Evolutionary conservation across 2,113 vertebrate species (phyloP).

Genomic region (Prunella fulvescens): DNA sequence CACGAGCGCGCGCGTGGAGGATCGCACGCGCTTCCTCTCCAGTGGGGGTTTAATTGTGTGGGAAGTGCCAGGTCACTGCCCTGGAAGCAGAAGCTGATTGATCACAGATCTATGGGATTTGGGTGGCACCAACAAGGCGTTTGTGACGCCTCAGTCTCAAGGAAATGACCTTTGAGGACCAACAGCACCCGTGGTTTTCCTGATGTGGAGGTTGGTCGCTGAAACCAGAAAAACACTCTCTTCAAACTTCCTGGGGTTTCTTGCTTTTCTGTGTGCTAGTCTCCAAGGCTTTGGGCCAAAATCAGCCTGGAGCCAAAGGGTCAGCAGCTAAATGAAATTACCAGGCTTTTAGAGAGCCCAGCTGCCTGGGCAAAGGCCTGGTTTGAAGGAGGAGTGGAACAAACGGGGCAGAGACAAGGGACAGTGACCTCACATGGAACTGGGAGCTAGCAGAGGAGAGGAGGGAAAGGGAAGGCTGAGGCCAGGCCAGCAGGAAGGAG

Average conservation of each 20-base stretch:
- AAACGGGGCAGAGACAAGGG: background rate
- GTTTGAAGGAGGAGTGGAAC: background rate
- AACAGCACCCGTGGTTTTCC: background rate
- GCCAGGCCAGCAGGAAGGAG: background rate
- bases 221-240: background rate
- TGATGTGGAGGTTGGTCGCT: background rate
- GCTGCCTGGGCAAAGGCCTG: background rate
- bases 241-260: background rate
- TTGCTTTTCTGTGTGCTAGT: background rate
- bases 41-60: background rate
- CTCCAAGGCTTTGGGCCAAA: background rate
- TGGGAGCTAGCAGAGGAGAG: background rate
- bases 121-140: background rate
- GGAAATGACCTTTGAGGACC: background rate
- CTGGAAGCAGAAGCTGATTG: background rate
- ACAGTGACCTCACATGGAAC: fast-evolving
- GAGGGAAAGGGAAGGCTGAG: background rate
- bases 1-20: background rate
- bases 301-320: background rate
- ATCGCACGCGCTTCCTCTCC: fast-evolving
- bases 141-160: background rate
- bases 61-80: background rate
- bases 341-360: background rate
- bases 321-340: background rate
- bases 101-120: background rate